A percentile compares a stretch with the other conserved stretches of the same genome.
phyloP scores from a whole-genome alignment of 2,888 invertebrate genomes.

The Gymnosoma rotundatum region DNA sequence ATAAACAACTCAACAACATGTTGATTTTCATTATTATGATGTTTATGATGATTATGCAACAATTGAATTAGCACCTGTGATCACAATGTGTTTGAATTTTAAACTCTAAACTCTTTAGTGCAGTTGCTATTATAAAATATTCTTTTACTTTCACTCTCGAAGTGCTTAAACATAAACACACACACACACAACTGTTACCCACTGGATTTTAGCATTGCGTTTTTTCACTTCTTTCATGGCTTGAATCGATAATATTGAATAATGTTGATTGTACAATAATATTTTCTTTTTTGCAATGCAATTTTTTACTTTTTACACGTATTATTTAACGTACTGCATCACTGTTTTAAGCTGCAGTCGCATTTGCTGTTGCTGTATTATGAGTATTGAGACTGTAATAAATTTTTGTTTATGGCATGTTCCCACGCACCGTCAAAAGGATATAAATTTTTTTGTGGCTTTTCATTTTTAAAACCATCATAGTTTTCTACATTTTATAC shows the following conservation, averaged over 20 bases:
- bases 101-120: too few relatives aligned
- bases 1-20: too few relatives aligned
- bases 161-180: too few relatives aligned
- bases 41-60: too few relatives aligned
- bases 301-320: background rate
- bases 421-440: slow-evolving; percentile 60
- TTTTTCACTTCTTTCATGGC: background rate
- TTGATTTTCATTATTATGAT: too few relatives aligned
- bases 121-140: too few relatives aligned
- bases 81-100: too few relatives aligned
- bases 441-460: background rate
- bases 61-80: too few relatives aligned
- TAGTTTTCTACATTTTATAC: background rate
- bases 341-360: background rate
- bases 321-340: background rate
- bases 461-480: too few relatives aligned
- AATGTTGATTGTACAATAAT: slow-evolving; percentile 38
- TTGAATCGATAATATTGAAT: slow-evolving; percentile 33
- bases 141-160: too few relatives aligned
- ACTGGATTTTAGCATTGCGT: slow-evolving; percentile 26
- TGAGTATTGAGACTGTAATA: slow-evolving; percentile 14
- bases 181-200: too few relatives aligned
- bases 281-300: slow-evolving; percentile 14
- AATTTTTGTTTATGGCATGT: slow-evolving; percentile 35
- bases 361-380: slow-evolving; percentile 5